These are phyloP conservation scores for Champsocephalus esox DNA, from an alignment of 2,797 vertebrate genomes.

Conservation along the genomic window DNA sequence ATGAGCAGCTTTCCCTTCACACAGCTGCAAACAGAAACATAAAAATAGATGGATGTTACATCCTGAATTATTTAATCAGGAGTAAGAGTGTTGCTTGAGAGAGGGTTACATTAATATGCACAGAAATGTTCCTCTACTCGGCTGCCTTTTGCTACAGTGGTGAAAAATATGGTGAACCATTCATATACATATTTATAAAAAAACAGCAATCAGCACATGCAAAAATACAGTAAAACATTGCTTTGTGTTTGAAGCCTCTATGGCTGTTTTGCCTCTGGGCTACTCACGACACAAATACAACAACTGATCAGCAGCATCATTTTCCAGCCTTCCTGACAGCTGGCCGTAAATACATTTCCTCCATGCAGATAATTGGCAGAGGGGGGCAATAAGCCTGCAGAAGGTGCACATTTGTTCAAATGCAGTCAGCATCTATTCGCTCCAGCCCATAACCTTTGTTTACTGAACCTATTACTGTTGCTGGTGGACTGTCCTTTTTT, in stretches of 20 bases:
- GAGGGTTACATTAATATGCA: background rate
- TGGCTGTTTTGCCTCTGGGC: conserved; percentile 5
- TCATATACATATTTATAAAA: background rate
- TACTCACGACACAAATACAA: conserved; percentile 20
- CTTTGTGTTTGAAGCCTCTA: background rate
- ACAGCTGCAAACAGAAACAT: conserved; percentile 9
- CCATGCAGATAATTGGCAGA: conserved; percentile 41
- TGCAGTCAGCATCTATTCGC: conserved; percentile 41
- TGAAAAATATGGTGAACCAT: conserved; percentile 1
- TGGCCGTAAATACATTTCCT: conserved; percentile 48
- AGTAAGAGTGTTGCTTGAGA: conserved; percentile 4
- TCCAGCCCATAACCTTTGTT: conserved; percentile 16
- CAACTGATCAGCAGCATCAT: conserved; percentile 34
- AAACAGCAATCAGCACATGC: background rate
- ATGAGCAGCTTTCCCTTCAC: background rate
- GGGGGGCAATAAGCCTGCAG: conserved; percentile 54
- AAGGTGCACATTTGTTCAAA: conserved; percentile 46
- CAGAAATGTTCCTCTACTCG: background rate
- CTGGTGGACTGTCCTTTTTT: conserved; percentile 12
- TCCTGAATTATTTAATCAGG: conserved; percentile 32
- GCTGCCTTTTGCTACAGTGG: background rate
- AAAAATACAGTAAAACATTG: background rate
- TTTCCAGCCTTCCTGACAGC: conserved; percentile 42
- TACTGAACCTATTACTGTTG: conserved; percentile 18
- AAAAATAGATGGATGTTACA: conserved; percentile 20